Base-by-base conservation (phyloP, 2,797 vertebrate species). In the Kryptolebias ocellatus region DNA sequence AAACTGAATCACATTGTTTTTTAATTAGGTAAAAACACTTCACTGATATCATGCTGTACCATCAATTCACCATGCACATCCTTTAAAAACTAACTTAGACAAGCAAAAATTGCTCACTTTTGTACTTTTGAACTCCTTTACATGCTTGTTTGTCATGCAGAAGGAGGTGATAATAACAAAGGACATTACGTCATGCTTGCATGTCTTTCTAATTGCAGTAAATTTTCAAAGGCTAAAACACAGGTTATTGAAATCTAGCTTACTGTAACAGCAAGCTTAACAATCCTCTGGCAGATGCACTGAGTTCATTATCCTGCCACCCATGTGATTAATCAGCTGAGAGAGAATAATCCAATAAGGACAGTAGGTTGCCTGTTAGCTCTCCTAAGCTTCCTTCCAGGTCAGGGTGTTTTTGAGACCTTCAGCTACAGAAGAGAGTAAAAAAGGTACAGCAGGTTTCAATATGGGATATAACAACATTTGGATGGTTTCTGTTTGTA, bases 321-420 rank as follows among this genome's bases (percentile, higher is more conserved):
- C 46, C 86, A 78, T 80, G 85, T 83, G 85, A 90, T 81, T 87
- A 87, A 89, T 88, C 73, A 84, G 87, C 79, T 89, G 80, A 90
- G 76, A 56, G 71, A 29, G 9, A 51, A 51, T 86, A 89, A 93
- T 92, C 90, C 90, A 89, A 89, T 93, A 88, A 89, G 70, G 64
- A 50, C 15, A 24, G 62, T 74, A 81, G 89, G 72, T 72, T 68
- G 70, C 56, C 20, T 69, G 70, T 70, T 77, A 66, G 71, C 49
- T 45, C 60, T 53, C 46, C 65, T 87, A 88, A 90, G 79, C 87
- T 83, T 72, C 46, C 60, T 78, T 83, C 64, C 61, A 75, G 83
- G 87, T 87, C 86, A 91, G 86, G 85, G 55, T 87, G 87, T 83
- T 83, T 82, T 76, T 72, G 83, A 66, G 70, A 78, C 60, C 75